Conservation (phyloP, 2,888 invertebrate genomes). For the Beris chalybata region DNA sequence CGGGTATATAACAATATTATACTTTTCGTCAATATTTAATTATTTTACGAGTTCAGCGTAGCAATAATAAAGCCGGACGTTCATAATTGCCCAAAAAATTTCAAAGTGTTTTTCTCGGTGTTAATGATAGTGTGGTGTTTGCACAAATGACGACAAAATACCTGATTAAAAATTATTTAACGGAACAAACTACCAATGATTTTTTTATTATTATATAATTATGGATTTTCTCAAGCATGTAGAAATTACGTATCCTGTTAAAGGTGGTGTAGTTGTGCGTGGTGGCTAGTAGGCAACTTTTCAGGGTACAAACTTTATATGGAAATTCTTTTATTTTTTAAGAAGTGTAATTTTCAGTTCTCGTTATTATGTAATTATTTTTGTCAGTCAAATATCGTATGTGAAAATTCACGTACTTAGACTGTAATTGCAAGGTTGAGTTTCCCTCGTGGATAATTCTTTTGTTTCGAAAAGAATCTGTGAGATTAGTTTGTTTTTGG, state of each 20-base stretch:
- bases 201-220: slow-evolving; percentile 11
- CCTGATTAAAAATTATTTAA: slow-evolving; percentile 13
- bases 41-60: no score
- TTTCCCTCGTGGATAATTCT: no score
- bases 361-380: background rate
- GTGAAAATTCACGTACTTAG: no score
- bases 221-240: slow-evolving; percentile 13
- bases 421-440: no score
- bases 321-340: background rate
- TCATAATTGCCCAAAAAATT: slow-evolving; percentile 16
- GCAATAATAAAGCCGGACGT: slow-evolving; percentile 2
- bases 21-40: no score
- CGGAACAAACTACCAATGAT: slow-evolving; percentile 5
- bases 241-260: background rate
- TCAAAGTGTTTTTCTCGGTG: slow-evolving; percentile 1
- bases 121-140: background rate
- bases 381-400: no score
- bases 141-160: slow-evolving; percentile 6
- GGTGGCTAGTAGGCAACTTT: slow-evolving; percentile 2
- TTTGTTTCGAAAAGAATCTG: no score
- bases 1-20: no score
- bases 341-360: background rate
- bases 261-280: background rate
- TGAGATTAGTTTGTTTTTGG: no score
- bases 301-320: background rate